phyloP scores from a whole-genome alignment of 1,140 invertebrate species.

The Pygmarrhopalites habei region DNA sequence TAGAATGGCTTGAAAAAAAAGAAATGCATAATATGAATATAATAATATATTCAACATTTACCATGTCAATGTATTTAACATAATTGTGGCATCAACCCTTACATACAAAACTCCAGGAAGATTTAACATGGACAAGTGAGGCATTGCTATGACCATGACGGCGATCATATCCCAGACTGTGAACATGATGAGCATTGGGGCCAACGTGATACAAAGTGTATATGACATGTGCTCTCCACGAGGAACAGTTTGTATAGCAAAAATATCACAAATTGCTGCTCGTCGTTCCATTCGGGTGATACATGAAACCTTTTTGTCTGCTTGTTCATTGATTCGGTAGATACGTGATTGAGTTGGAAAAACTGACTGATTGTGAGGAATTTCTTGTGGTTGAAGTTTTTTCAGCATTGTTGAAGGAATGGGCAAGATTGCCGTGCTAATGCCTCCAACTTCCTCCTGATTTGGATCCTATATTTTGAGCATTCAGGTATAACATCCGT shows the following conservation, averaged over 20 bases:
- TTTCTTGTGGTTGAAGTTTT: not conserved
- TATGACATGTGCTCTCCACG: not conserved
- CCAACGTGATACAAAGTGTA: not conserved
- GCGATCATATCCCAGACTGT: slow-evolving; percentile 1
- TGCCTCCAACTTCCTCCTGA: not conserved
- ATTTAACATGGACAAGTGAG: slow-evolving; percentile 2
- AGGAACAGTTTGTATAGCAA: not conserved
- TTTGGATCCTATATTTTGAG: not conserved
- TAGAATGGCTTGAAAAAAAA: slow-evolving; percentile 1
- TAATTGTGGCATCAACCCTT: too few relatives aligned
- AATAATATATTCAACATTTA: too few relatives aligned
- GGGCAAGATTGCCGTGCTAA: not conserved
- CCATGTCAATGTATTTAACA: too few relatives aligned
- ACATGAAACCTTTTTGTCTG: not conserved
- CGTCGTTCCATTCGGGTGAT: not conserved
- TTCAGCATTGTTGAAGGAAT: not conserved
- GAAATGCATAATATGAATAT: too few relatives aligned
- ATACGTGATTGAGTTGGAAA: not conserved
- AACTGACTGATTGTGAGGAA: not conserved
- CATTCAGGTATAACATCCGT: not conserved
- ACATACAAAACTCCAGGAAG: not conserved
- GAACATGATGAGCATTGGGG: not conserved
- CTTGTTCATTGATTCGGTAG: not conserved
- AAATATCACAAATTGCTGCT: not conserved
- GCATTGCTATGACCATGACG: not conserved